Evolutionary conservation across 2,888 invertebrate species (phyloP).

Genomic region (Cinara cedri): DNA sequence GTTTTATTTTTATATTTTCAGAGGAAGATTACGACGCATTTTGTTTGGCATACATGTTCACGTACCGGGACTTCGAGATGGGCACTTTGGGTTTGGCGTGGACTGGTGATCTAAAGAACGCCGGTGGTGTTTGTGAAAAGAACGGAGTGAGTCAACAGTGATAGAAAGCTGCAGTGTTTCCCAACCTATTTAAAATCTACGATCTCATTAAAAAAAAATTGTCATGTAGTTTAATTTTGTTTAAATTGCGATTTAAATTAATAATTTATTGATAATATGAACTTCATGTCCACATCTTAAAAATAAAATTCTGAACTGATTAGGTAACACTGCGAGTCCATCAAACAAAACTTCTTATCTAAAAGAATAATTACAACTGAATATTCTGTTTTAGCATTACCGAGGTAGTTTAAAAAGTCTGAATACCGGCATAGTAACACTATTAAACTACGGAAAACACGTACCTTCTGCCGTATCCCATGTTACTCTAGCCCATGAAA

Average conservation of each 20-base stretch:
- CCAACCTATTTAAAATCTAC: no score
- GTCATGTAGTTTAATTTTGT: no score
- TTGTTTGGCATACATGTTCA: slow-evolving; percentile 98
- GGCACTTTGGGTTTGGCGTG: slow-evolving; percentile 96
- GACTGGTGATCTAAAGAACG: slow-evolving; percentile 95
- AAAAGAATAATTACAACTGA: background rate
- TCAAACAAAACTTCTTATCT: background rate
- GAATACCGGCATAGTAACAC: slow-evolving; percentile 97
- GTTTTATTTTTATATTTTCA: slow-evolving; percentile 65
- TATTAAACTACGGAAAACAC: slow-evolving; percentile 96
- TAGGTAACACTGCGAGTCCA: no score
- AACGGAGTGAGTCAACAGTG: slow-evolving; percentile 76
- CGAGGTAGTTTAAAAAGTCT: slow-evolving; percentile 90
- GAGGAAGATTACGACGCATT: slow-evolving; percentile 98
- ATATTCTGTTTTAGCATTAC: slow-evolving; percentile 69
- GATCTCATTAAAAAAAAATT: no score
- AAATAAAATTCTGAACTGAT: no score
- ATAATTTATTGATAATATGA: no score
- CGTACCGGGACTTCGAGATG: slow-evolving; percentile 95
- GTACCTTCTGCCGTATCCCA: slow-evolving; percentile 98
- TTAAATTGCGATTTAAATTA: no score
- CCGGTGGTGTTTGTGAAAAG: slow-evolving; percentile 97
- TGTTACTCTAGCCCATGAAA: slow-evolving; percentile 97
- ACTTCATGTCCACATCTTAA: no score
- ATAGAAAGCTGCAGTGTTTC: no score